Evolutionary conservation across 2,888 invertebrate genomes (phyloP).

Genomic region (Salpingus planirostris): DNA sequence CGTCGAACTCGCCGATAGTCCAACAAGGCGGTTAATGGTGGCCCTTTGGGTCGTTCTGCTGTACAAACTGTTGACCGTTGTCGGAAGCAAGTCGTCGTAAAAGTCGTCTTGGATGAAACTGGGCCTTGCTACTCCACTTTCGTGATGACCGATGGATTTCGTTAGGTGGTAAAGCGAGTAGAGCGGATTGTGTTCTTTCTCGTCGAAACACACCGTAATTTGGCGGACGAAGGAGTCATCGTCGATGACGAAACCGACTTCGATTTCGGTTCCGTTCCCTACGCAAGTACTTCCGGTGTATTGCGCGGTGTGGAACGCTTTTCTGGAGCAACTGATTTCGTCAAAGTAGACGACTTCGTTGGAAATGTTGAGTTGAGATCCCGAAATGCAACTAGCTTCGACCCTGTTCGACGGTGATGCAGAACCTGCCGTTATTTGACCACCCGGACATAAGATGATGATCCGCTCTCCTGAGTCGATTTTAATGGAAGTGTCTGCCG

Average conservation of each 20-base stretch:
- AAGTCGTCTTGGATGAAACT: slow-evolving; percentile 42
- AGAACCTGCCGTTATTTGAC: slow-evolving; percentile 12
- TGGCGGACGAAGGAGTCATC: slow-evolving; percentile 41
- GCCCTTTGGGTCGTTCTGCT: slow-evolving; percentile 24
- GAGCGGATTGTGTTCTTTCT: slow-evolving; percentile 42
- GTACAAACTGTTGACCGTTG: slow-evolving; percentile 30
- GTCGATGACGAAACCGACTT: slow-evolving; percentile 46
- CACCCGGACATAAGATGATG: slow-evolving; percentile 20
- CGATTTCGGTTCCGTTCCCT: slow-evolving; percentile 40
- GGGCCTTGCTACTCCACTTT: slow-evolving; percentile 44
- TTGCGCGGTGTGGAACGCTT: slow-evolving; percentile 39
- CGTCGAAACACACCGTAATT: slow-evolving; percentile 49
- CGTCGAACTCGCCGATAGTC: slow-evolving; percentile 20
- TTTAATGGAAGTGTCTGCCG: not conserved
- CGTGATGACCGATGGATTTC: slow-evolving; percentile 42
- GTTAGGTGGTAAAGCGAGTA: slow-evolving; percentile 47
- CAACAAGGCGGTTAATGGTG: slow-evolving; percentile 30
- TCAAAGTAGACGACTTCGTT: slow-evolving; percentile 32
- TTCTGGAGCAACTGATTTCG: slow-evolving; percentile 39
- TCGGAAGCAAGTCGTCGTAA: slow-evolving; percentile 35
- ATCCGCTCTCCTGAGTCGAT: slow-evolving; percentile 8
- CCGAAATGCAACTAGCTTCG: slow-evolving; percentile 24
- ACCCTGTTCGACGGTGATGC: slow-evolving; percentile 8
- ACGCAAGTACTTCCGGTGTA: slow-evolving; percentile 41
- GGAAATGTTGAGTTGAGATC: slow-evolving; percentile 20